Base-by-base conservation (phyloP, 2,113 vertebrate species). In the Lipophrys pholis region DNA sequence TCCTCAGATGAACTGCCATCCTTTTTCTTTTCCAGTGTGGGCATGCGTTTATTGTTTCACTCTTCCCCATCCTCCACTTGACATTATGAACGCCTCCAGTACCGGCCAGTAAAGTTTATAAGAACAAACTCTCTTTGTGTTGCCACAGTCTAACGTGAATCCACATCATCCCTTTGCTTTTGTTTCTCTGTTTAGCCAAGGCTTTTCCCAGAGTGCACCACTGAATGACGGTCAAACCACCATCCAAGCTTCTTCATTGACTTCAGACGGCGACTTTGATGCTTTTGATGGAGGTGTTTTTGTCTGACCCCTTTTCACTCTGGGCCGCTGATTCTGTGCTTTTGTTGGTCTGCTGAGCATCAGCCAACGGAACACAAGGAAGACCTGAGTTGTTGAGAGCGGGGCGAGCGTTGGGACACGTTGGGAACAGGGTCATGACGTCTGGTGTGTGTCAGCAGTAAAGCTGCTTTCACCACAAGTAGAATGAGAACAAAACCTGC, bases 401-500 rank as follows among this genome's bases (percentile, higher is more conserved):
- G 65, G 69, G 67, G 59, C 77, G 76, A 79, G 69, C 50, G 76
- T 81, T 86, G 75, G 83, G 81, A 86, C 74, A 49, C 8, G 70
- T 86, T 59, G 72, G 58, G 51, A 76, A 80, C 8, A 52, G 64
- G 88, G 77, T 80, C 80, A 72, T 87, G 87, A 90, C 69, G 82
- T 87, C 87, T 90, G 83, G 54, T 90, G 79, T 90, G 86, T 90
- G 89, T 91, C 89, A 88, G 76, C 68, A 71, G 73, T 62, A 83
- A 89, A 87, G 83, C 86, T 74, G 81, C 82, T 90, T 90, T 89
- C 69, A 49, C 64, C 52, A 38, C 71, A 15, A 55, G 16, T 55
- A 81, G 77, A 75, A 69, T 63, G 65, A 59, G 77, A 82, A 83
- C 83, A 87, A 87, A 83, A 82, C 63, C 61, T 49, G 52, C 78